These are phyloP conservation scores for Ranitomeya variabilis DNA, from an alignment of 2,113 vertebrate genomes.

Conservation along the genomic window DNA sequence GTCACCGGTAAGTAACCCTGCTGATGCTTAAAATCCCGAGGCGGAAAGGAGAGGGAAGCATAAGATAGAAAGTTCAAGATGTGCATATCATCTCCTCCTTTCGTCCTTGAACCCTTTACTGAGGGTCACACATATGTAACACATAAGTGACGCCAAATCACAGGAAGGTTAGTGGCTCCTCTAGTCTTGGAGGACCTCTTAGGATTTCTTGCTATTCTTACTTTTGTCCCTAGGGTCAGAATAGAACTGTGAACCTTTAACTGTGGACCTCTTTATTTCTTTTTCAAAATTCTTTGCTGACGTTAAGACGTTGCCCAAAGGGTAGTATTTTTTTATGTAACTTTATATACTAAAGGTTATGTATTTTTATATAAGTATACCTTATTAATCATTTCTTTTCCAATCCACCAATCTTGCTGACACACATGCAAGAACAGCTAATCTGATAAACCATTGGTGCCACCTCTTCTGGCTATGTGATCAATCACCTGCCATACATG, in stretches of 20 bases:
- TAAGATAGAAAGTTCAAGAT: slow-evolving; percentile 39
- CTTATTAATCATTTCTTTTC: too few relatives aligned
- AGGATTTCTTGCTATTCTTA: not conserved
- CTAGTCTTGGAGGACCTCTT: not conserved
- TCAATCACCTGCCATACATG: too few relatives aligned
- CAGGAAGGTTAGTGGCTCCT: not conserved
- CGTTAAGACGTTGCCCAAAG: too few relatives aligned
- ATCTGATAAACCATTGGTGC: too few relatives aligned
- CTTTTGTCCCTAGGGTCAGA: not conserved
- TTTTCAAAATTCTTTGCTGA: too few relatives aligned
- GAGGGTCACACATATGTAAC: not conserved
- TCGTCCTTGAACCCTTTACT: not conserved
- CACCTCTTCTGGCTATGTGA: too few relatives aligned
- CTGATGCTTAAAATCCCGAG: slow-evolving; percentile 35
- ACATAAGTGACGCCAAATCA: not conserved
- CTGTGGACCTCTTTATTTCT: too few relatives aligned
- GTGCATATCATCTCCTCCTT: not conserved
- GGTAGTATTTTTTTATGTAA: too few relatives aligned
- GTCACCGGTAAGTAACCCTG: slow-evolving; percentile 36
- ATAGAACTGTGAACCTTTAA: not conserved
- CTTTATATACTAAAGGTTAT: too few relatives aligned
- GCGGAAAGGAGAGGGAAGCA: not conserved
- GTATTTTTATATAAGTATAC: too few relatives aligned
- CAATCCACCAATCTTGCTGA: too few relatives aligned
- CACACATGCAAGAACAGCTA: too few relatives aligned